A percentile compares a stretch with the other conserved stretches of the same genome.
phyloP scores from a whole-genome alignment of 2,888 invertebrate species.

The Coelopa pilipes region DNA sequence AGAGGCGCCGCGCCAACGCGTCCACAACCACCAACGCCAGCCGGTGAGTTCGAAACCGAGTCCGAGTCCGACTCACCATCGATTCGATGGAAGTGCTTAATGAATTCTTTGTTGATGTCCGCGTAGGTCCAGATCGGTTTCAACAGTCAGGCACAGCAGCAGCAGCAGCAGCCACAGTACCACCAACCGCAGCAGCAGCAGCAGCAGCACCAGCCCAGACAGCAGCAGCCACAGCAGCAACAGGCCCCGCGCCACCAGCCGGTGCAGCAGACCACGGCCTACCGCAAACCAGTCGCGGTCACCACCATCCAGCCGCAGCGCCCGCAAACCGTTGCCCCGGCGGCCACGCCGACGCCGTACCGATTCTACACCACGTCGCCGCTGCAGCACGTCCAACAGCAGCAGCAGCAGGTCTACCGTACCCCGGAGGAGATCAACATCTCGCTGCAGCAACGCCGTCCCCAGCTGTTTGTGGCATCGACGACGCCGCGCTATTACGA shows the following conservation, averaged over 20 bases:
- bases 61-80: neutral
- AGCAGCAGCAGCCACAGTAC: constrained; percentile 51
- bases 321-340: constrained; percentile 59
- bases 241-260: constrained; percentile 45
- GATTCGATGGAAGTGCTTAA: neutral
- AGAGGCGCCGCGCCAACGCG: constrained; percentile 59
- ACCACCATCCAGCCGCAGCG: constrained; percentile 60
- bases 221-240: constrained; percentile 55
- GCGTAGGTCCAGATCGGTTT: constrained; percentile 60
- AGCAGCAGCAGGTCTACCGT: constrained; percentile 79
- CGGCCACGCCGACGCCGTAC: constrained; percentile 65
- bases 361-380: constrained; percentile 64
- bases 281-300: constrained; percentile 59
- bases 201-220: constrained; percentile 48
- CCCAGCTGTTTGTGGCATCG: constrained; percentile 68
- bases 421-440: constrained; percentile 90
- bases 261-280: constrained; percentile 53
- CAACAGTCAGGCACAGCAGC: constrained; percentile 58
- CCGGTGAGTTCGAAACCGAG: constrained; percentile 49
- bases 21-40: constrained; percentile 60
- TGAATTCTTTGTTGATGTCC: neutral
- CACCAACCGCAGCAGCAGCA: constrained; percentile 51
- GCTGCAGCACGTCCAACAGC: constrained; percentile 62
- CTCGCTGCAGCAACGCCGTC: constrained; percentile 83
- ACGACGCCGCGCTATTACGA: constrained; percentile 66